Conservation (phyloP, 2,113 vertebrate species). For the Ageneiosus marmoratus region DNA sequence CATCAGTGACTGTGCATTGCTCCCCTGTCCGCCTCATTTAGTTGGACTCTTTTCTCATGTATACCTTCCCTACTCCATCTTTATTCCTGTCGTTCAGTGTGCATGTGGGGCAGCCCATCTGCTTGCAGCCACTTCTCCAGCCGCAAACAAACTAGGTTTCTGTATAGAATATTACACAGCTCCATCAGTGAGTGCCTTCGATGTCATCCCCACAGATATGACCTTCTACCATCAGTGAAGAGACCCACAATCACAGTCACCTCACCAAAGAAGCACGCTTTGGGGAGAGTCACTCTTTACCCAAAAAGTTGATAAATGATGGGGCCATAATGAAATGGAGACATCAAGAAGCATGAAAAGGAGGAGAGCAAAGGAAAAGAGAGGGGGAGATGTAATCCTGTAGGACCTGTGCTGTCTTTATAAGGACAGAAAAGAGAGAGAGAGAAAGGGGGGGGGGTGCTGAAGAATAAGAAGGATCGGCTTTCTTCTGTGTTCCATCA, state of each 20-base stretch:
- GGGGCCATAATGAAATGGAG: constrained; percentile 98
- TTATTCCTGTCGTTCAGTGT: constrained; percentile 60
- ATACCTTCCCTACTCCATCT: constrained; percentile 61
- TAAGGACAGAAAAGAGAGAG: constrained; percentile 70
- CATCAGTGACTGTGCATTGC: constrained; percentile 82
- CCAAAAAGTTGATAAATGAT: constrained; percentile 93
- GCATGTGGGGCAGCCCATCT: constrained; percentile 43
- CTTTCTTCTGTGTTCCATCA: constrained; percentile 96
- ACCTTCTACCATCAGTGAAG: constrained; percentile 24
- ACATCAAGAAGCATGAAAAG: constrained; percentile 97
- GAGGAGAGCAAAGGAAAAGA: constrained; percentile 73
- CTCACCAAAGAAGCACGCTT: constrained; percentile 56
- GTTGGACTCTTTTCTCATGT: constrained; percentile 63
- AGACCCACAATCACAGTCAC: constrained; percentile 46
- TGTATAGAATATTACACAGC: constrained; percentile 52
- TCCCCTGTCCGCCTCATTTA: constrained; percentile 80
- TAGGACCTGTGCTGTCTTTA: constrained; percentile 27
- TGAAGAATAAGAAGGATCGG: constrained; percentile 93
- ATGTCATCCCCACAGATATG: constrained; percentile 33
- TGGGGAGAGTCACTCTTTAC: constrained; percentile 89
- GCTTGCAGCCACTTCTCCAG: constrained; percentile 19
- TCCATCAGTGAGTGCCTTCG: constrained; percentile 34
- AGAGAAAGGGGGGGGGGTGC: constrained; percentile 63
- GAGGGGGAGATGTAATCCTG: constrained; percentile 49
- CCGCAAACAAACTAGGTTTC: constrained; percentile 50